Conservation (phyloP, 2,888 invertebrate species). For the Caenorhabditis macrosperma region DNA sequence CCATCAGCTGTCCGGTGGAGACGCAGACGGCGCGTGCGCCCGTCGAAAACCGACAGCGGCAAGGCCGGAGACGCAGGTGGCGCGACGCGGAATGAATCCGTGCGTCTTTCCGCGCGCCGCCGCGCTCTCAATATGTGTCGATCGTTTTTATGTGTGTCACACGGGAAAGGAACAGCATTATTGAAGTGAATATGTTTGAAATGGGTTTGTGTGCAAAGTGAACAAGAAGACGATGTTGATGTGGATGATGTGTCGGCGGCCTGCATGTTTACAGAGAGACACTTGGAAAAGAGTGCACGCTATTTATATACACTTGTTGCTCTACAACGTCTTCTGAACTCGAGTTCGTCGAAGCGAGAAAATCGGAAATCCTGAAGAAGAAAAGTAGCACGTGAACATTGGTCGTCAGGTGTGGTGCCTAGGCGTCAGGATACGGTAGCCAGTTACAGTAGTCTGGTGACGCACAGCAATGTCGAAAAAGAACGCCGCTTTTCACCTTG, state of each 20-base stretch:
- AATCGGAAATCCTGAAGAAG: neutral
- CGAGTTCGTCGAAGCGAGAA: neutral
- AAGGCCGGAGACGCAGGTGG: constrained; percentile 17
- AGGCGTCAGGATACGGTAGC: constrained; percentile 1
- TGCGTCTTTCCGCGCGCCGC: neutral
- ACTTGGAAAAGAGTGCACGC: neutral
- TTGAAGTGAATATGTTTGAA: neutral
- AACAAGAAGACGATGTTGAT: neutral
- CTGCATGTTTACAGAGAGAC: constrained; percentile 12
- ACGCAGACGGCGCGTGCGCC: constrained; percentile 20
- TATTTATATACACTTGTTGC: constrained; percentile 1
- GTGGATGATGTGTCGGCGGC: neutral
- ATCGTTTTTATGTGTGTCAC: constrained; percentile 12
- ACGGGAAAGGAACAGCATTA: neutral
- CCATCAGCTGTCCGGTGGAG: constrained; percentile 21
- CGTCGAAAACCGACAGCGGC: neutral
- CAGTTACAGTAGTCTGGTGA: neutral
- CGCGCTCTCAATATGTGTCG: neutral
- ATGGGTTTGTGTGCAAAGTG: neutral
- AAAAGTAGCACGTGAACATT: neutral
- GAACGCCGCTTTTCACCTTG: constrained; percentile 23
- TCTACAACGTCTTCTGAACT: constrained; percentile 5
- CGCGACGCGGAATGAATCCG: neutral
- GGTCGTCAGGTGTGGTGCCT: constrained; percentile 4
- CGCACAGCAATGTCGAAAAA: too few relatives aligned